Conservation (phyloP, 2,113 vertebrate genomes). For the Brienomyrus brachyistius region DNA sequence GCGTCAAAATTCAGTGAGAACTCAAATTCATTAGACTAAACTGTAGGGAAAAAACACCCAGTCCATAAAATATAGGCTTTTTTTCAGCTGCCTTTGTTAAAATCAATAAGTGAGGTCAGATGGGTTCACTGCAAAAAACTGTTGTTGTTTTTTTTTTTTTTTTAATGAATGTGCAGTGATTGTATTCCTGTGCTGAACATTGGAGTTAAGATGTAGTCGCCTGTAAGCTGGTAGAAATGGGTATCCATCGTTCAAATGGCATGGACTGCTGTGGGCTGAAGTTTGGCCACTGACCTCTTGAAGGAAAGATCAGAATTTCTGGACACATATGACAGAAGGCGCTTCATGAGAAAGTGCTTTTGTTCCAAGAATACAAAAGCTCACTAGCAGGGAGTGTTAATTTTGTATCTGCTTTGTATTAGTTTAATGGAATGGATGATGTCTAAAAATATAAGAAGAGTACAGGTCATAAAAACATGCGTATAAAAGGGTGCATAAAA, state of each 20-base stretch:
- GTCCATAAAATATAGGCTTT: background rate
- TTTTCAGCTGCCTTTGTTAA: background rate
- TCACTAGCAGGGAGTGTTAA: background rate
- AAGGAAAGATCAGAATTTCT: background rate
- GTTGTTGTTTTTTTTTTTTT: background rate
- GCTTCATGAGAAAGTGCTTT: background rate
- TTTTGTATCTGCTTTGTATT: background rate
- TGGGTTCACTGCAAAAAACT: background rate
- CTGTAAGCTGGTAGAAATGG: background rate
- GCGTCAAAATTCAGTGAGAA: background rate
- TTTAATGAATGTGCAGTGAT: background rate
- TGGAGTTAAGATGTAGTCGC: background rate
- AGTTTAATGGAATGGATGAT: background rate
- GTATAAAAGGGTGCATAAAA: background rate
- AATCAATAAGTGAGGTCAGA: slow-evolving; percentile 1
- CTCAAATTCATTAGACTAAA: background rate
- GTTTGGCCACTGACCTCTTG: background rate
- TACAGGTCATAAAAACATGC: background rate
- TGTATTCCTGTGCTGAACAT: background rate
- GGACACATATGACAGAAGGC: background rate
- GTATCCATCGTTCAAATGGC: background rate
- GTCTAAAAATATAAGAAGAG: background rate
- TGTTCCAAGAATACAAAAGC: background rate
- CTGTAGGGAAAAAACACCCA: background rate
- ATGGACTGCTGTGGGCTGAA: background rate